These are phyloP conservation scores for Epicauta chinensis DNA, from an alignment of 1,140 invertebrate species.

Conservation along the genomic window DNA sequence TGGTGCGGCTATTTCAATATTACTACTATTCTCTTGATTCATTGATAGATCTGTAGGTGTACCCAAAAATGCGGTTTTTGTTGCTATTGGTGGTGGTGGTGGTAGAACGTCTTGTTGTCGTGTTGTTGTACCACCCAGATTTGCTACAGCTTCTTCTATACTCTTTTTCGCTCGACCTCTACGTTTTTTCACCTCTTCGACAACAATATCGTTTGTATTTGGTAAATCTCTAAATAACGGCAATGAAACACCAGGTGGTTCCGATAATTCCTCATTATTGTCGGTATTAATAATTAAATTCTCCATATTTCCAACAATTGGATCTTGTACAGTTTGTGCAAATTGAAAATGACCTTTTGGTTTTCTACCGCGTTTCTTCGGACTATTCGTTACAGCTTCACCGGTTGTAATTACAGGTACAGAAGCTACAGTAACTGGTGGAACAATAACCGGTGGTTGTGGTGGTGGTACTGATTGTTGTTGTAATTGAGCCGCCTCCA, in stretches of 20 bases:
- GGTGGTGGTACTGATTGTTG: too few species aligned
- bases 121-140: slow-evolving; percentile 26
- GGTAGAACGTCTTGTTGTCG: slow-evolving; percentile 37
- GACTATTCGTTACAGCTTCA: slow-evolving; percentile 27
- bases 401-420: neutral
- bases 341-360: slow-evolving; percentile 17
- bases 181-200: slow-evolving; percentile 44
- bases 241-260: slow-evolving; percentile 32
- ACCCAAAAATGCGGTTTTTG: slow-evolving; percentile 3
- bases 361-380: slow-evolving; percentile 40
- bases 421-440: neutral
- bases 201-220: slow-evolving; percentile 5
- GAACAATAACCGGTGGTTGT: neutral
- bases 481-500: slow-evolving; percentile 26
- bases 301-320: slow-evolving; percentile 20
- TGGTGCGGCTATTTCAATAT: slow-evolving; percentile 41
- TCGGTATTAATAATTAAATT: slow-evolving; percentile 25
- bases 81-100: slow-evolving; percentile 31
- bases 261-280: slow-evolving; percentile 33
- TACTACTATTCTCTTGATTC: slow-evolving; percentile 19
- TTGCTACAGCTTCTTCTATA: slow-evolving; percentile 19
- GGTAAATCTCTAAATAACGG: slow-evolving; percentile 32
- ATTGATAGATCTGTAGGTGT: neutral
- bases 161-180: slow-evolving; percentile 37
- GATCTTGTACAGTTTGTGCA: slow-evolving; percentile 17